phyloP scores from a whole-genome alignment of 2,113 vertebrate species.

The Carlito syrichta region DNA sequence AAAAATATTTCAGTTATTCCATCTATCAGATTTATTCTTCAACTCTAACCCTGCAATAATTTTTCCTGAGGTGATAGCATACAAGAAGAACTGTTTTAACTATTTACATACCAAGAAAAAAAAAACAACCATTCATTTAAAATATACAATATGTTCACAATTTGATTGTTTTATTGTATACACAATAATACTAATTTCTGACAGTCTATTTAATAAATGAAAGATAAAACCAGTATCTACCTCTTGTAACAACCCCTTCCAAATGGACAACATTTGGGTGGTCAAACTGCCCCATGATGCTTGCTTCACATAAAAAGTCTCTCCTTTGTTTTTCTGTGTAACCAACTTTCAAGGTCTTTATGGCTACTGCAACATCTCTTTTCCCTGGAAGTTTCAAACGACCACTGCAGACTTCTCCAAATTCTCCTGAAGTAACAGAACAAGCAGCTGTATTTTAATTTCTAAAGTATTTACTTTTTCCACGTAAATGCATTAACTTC shows the following conservation, averaged over 20 bases:
- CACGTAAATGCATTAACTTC: slow-evolving; percentile 3
- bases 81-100: slow-evolving; percentile 73
- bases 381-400: slow-evolving; percentile 97
- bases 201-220: slow-evolving; percentile 26
- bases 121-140: slow-evolving; percentile 66
- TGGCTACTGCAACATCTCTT: slow-evolving; percentile 94
- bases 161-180: slow-evolving; percentile 53
- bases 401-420: slow-evolving; percentile 98
- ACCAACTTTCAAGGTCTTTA: slow-evolving; percentile 98
- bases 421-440: slow-evolving; percentile 90
- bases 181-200: slow-evolving; percentile 51
- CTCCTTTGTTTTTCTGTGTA: slow-evolving; percentile 97
- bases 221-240: slow-evolving; percentile 75
- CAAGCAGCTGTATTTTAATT: slow-evolving; percentile 17
- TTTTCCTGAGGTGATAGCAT: slow-evolving; percentile 46
- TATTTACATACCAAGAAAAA: slow-evolving; percentile 65
- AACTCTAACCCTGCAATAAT: slow-evolving; percentile 59
- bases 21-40: slow-evolving; percentile 52
- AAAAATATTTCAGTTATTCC: slow-evolving; percentile 36
- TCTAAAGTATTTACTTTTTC: neutral
- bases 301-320: slow-evolving; percentile 98
- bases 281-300: slow-evolving; percentile 99
- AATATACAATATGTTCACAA: slow-evolving; percentile 35
- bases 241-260: slow-evolving; percentile 97
- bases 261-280: slow-evolving; percentile 98